Base-by-base conservation (phyloP, 2,888 invertebrate genomes). In the Flexamia atlantica region DNA sequence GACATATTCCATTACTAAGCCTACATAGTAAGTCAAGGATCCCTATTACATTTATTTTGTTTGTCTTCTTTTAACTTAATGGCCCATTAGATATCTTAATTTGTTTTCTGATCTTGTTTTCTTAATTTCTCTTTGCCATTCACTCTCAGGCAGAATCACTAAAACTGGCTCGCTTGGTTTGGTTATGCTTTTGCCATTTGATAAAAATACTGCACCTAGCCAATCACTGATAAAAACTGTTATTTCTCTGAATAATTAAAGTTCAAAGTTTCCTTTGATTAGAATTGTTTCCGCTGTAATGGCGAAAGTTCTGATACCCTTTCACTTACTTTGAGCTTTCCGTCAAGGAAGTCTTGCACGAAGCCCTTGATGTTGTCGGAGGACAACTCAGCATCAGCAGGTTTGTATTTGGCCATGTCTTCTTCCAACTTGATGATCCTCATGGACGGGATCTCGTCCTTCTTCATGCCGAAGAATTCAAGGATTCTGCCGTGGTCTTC, bases 381-480 rank as follows among this genome's bases (percentile, higher is more conserved):
- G 60, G 92, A 91, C 82, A 97, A 90, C 84, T 96, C 96, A 85
- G 94, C 90, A 85, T 92, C 94, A 80, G 94, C 93, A 36, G 99
- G 99, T 91, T 99, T 99, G 94, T 96, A 99, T 90, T 99, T 99
- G 89, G 96, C 95, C 98, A 99, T 98, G 90, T 98, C 98, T 88
- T 99, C 98, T 90, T 98, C 98, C 86, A 99, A 92, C 87, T 95
- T 96, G 90, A 99, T 99, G 87, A 99, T 93, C 88, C 99, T 95
- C 89, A 97, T 95, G 0, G 96, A 94, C 10, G 98, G 98, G 17
- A 96, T 94, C 90, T 97, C 97, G n/a, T 96, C 96, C 90, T 97
- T 96, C 92, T 96, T 97, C 94, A 99, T 95, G 88, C 99, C 99
- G 91, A 99, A 99, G 97, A 99, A 99, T 92, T 99, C 99, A 90